Percentiles rank a stretch among this genome's conserved stretches.
Evolutionary conservation across 1,140 invertebrate species (phyloP).

Genomic region (Hylaeus volcanicus): DNA sequence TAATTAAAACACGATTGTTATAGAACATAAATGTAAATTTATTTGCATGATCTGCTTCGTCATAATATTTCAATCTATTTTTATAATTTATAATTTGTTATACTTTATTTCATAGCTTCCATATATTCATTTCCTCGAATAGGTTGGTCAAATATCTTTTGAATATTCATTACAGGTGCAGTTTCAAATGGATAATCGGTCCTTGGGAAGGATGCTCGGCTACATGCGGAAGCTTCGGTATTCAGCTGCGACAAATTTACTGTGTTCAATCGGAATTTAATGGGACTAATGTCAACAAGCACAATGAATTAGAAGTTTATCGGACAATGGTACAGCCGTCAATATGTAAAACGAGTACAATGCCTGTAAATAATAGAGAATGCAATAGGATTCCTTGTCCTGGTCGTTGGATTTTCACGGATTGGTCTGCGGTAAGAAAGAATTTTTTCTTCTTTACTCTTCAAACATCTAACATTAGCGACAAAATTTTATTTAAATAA

Average conservation of each 20-base stretch:
- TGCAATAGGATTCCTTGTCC: conserved; percentile 84
- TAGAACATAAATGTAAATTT: too few species aligned
- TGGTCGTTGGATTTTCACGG: conserved; percentile 84
- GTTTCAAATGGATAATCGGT: conserved; percentile 83
- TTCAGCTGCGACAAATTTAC: conserved; percentile 83
- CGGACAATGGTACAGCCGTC: conserved; percentile 81
- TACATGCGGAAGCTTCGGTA: conserved; percentile 83
- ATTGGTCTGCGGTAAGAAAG: conserved; percentile 86
- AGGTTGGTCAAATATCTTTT: not conserved
- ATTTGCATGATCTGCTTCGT: too few species aligned
- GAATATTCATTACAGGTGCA: conserved; percentile 78
- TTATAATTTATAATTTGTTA: too few species aligned
- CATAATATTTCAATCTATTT: too few species aligned
- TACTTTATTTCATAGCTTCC: too few species aligned
- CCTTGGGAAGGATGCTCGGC: conserved; percentile 85
- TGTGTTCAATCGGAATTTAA: conserved; percentile 81
- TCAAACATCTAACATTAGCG: too few species aligned
- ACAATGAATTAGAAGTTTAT: conserved; percentile 77
- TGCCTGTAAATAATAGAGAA: conserved; percentile 79
- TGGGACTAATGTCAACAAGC: conserved; percentile 58
- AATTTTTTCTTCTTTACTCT: too few species aligned
- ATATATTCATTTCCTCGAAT: too few species aligned
- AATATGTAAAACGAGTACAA: conserved; percentile 77
- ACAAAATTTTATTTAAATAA: too few species aligned
- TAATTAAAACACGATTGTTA: too few species aligned